These are phyloP conservation scores for Caenorhabditis inopinata DNA, from an alignment of 1,140 invertebrate species.

Conservation along the genomic window DNA sequence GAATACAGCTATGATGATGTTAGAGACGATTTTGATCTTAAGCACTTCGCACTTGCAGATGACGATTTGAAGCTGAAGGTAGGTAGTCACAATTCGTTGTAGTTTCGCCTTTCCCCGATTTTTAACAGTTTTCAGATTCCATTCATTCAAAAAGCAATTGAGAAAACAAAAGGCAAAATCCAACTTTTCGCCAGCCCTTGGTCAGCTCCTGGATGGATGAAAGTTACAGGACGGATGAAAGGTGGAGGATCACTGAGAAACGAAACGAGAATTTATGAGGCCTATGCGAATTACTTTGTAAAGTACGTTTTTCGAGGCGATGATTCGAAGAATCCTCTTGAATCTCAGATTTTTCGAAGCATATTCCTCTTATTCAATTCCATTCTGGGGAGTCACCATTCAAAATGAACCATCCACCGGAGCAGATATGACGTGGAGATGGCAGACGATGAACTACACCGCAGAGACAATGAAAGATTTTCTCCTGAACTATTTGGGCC, in stretches of 20 bases:
- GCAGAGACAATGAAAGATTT: constrained; percentile 48
- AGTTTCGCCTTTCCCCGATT: too few species aligned
- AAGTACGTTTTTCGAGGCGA: constrained; percentile 69
- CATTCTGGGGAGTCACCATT: constrained; percentile 73
- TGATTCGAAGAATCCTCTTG: not conserved
- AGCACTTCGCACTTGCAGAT: constrained; percentile 11
- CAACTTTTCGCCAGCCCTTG: constrained; percentile 76
- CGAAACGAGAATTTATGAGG: constrained; percentile 71
- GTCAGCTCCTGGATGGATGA: constrained; percentile 90
- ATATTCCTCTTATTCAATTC: constrained; percentile 70
- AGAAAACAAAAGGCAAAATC: constrained; percentile 66
- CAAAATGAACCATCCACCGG: constrained; percentile 71
- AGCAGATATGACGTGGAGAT: constrained; percentile 68
- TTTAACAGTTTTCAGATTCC: constrained; percentile 71
- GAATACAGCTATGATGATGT: constrained; percentile 40
- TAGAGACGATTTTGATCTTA: constrained; percentile 15
- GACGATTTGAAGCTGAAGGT: constrained; percentile 33
- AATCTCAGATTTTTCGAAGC: constrained; percentile 71
- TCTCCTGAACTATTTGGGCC: constrained; percentile 53
- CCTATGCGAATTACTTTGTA: constrained; percentile 79
- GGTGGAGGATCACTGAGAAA: constrained; percentile 71
- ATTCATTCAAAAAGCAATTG: constrained; percentile 70
- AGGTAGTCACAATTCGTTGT: too few species aligned
- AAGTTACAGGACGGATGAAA: constrained; percentile 74
- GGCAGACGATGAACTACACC: constrained; percentile 75